Evolutionary conservation across 1,140 invertebrate genomes (phyloP).

Genomic region (Diuraphis noxia): DNA sequence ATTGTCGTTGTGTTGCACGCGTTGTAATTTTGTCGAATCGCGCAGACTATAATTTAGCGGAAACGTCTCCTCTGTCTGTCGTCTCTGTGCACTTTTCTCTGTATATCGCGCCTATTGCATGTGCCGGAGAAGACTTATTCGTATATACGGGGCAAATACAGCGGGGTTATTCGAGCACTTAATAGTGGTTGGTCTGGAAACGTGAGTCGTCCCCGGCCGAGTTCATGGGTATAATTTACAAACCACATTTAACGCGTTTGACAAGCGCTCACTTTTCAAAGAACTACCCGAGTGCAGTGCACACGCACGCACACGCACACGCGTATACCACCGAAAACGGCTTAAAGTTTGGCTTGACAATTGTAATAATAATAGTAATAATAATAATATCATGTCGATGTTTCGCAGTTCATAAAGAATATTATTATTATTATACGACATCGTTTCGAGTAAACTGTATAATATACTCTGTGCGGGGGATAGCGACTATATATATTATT

Average conservation of each 20-base stretch:
- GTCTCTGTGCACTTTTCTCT: too few relatives aligned
- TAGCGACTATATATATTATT: too few relatives aligned
- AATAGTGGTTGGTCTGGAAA: constrained; percentile 1
- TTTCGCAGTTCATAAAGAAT: background rate
- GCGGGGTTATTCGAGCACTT: constrained; percentile 9
- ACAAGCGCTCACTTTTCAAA: constrained; percentile 34
- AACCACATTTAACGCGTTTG: constrained; percentile 28
- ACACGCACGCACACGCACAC: background rate
- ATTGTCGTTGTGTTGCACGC: background rate
- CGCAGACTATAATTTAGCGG: constrained; percentile 16
- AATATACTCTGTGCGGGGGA: too few relatives aligned
- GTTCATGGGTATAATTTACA: constrained; percentile 19
- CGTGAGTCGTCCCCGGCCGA: background rate
- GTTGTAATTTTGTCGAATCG: background rate
- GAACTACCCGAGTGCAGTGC: background rate
- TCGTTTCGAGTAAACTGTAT: too few relatives aligned
- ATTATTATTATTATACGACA: background rate
- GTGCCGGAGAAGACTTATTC: background rate
- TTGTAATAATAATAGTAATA: background rate
- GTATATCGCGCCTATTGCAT: too few relatives aligned
- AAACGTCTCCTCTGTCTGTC: background rate
- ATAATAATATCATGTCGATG: background rate
- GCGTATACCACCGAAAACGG: background rate
- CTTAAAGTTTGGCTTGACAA: background rate
- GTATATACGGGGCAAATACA: background rate